Percentiles rank a stretch among this genome's conserved stretches.
Evolutionary conservation across 2,113 vertebrate genomes (phyloP).

Genomic region (Gasterosteus aculeatus): DNA sequence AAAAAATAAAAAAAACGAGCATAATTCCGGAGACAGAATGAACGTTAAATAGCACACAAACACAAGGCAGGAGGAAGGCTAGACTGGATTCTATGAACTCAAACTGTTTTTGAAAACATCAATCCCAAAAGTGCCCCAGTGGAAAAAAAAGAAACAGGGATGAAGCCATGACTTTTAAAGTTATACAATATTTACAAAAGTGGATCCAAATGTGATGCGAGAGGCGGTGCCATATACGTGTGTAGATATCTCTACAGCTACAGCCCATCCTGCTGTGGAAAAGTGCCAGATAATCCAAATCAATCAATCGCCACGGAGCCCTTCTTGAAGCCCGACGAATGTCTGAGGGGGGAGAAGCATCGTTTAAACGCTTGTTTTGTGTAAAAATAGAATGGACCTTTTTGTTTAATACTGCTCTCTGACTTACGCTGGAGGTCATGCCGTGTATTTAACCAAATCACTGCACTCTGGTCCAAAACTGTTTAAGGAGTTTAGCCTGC

Average conservation of each 20-base stretch:
- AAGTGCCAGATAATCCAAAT: conserved; percentile 75
- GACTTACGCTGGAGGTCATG: conserved; percentile 48
- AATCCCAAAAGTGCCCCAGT: conserved; percentile 81
- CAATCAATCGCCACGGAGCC: conserved; percentile 66
- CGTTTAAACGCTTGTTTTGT: conserved; percentile 45
- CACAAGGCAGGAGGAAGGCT: conserved; percentile 63
- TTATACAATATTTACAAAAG: conserved; percentile 85
- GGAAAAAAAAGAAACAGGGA: conserved; percentile 54
- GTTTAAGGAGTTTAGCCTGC: conserved; percentile 26
- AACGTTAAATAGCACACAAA: conserved; percentile 66
- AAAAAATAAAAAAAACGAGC: conserved; percentile 25
- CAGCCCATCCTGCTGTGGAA: conserved; percentile 65
- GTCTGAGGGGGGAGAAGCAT: conserved; percentile 23
- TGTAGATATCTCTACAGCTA: conserved; percentile 47
- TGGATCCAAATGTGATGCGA: conserved; percentile 69
- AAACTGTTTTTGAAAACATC: conserved; percentile 65
- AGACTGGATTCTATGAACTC: conserved; percentile 57
- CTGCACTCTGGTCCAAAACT: conserved; percentile 30
- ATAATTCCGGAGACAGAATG: conserved; percentile 54
- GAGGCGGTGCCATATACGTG: conserved; percentile 63
- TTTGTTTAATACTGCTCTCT: conserved; percentile 41
- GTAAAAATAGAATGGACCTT: conserved; percentile 25
- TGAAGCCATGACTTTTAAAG: conserved; percentile 76
- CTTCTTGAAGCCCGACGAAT: conserved; percentile 59
- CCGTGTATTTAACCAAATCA: conserved; percentile 17